These are phyloP conservation scores for Halictus quadricinctus DNA, from an alignment of 2,888 invertebrate species.

Conservation along the genomic window DNA sequence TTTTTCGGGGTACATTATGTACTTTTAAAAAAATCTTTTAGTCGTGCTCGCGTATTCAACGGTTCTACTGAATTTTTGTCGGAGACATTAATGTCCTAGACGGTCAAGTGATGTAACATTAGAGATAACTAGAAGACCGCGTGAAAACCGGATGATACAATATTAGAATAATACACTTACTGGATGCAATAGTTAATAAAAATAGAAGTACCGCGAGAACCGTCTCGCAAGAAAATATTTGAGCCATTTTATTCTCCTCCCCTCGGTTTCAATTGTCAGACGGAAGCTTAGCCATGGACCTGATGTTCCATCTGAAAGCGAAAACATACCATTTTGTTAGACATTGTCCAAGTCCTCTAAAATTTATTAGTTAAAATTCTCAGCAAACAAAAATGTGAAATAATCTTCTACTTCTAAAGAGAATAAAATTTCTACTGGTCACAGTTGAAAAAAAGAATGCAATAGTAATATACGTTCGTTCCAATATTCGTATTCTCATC, in stretches of 20 bases:
- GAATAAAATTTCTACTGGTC: not conserved
- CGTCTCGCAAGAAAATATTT: constrained; percentile 52
- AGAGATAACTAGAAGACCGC: not conserved
- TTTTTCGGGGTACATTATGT: not conserved
- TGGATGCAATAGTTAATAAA: constrained; percentile 59
- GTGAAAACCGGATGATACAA: not conserved
- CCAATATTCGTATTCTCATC: not conserved
- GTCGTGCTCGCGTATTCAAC: not conserved
- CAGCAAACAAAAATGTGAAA: not conserved
- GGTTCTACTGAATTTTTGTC: not conserved
- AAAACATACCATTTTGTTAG: constrained; percentile 8
- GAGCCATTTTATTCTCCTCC: constrained; percentile 64
- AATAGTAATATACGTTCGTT: not conserved
- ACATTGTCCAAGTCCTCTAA: not conserved
- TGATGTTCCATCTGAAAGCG: constrained; percentile 64
- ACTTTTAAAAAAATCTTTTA: not conserved
- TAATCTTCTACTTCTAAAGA: not conserved
- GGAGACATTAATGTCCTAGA: not conserved
- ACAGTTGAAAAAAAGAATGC: not conserved
- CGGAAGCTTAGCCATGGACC: constrained; percentile 59
- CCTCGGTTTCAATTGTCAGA: constrained; percentile 45
- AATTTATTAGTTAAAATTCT: not conserved
- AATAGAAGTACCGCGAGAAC: constrained; percentile 62
- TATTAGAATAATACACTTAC: constrained; percentile 59
- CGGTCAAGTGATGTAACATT: not conserved